These are phyloP conservation scores for Corynorhinus townsendii DNA, from an alignment of 2,113 vertebrate species.

Conservation along the genomic window DNA sequence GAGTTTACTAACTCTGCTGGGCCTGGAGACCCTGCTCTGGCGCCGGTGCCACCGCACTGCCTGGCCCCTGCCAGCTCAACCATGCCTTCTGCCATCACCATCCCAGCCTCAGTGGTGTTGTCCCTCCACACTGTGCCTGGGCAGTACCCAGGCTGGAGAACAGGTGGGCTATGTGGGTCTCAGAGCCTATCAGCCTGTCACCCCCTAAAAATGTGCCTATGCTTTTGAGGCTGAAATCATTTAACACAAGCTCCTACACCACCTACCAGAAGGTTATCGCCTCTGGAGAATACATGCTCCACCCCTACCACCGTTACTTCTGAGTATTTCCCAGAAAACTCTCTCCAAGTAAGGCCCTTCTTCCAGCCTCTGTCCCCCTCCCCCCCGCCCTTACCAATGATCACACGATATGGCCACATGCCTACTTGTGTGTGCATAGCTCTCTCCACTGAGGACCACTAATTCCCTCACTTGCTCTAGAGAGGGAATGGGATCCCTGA, in stretches of 20 bases:
- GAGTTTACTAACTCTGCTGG: no score
- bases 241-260: not conserved
- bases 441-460: not conserved
- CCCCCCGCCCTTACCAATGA: not conserved
- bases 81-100: not conserved
- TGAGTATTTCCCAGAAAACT: not conserved
- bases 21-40: not conserved
- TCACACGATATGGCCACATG: not conserved
- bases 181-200: not conserved
- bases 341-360: not conserved
- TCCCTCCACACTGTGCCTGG: not conserved
- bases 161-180: not conserved
- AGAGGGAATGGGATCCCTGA: not conserved
- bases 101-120: not conserved
- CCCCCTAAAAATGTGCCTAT: not conserved
- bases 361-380: not conserved
- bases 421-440: not conserved
- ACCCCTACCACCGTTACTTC: not conserved
- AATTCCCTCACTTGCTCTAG: not conserved
- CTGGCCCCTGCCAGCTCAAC: not conserved
- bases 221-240: not conserved
- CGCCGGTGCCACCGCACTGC: fast-evolving
- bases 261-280: not conserved
- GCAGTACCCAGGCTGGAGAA: not conserved
- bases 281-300: fast-evolving